Percentiles rank a stretch among this genome's conserved stretches.
These are phyloP conservation scores for Lasioglossum figueresi DNA, from an alignment of 2,888 invertebrate species.

Conservation along the genomic window DNA sequence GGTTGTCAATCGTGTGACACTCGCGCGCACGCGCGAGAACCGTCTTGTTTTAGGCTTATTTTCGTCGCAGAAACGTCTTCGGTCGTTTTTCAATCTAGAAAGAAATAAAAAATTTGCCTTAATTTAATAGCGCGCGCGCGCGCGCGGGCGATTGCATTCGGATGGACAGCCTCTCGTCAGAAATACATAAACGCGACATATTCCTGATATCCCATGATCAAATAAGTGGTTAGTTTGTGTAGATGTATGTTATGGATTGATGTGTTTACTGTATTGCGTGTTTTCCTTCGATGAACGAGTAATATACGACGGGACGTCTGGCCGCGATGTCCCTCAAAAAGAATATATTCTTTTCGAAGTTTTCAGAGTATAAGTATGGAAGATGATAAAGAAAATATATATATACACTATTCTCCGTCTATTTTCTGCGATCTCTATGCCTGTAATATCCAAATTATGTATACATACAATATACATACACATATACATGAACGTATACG, in stretches of 20 bases:
- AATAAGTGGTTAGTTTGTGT: slow-evolving; percentile 45
- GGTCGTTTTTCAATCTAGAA: background rate
- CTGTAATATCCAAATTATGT: slow-evolving; percentile 62
- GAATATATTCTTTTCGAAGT: slow-evolving; percentile 52
- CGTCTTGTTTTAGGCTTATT: background rate
- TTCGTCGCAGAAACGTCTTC: background rate
- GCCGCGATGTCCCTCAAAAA: background rate
- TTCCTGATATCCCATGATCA: slow-evolving; percentile 44
- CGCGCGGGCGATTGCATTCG: background rate
- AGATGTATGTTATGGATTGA: slow-evolving; percentile 53
- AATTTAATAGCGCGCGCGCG: background rate
- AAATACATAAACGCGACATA: slow-evolving; percentile 42
- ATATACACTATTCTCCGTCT: slow-evolving; percentile 52
- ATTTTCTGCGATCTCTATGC: slow-evolving; percentile 70
- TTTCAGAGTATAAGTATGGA: slow-evolving; percentile 44
- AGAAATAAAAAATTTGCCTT: background rate
- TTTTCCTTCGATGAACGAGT: slow-evolving; percentile 49
- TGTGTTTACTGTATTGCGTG: slow-evolving; percentile 58
- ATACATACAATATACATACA: slow-evolving; percentile 34
- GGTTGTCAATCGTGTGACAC: background rate
- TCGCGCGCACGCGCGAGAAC: background rate
- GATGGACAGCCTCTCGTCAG: background rate
- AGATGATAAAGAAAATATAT: slow-evolving; percentile 29
- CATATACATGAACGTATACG: background rate
- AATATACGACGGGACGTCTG: slow-evolving; percentile 15